Evolutionary conservation across 2,113 vertebrate genomes (phyloP), one percentile per base, ranked within the genome.

Genomic region (Poeciliopsis turrubarensis): DNA sequence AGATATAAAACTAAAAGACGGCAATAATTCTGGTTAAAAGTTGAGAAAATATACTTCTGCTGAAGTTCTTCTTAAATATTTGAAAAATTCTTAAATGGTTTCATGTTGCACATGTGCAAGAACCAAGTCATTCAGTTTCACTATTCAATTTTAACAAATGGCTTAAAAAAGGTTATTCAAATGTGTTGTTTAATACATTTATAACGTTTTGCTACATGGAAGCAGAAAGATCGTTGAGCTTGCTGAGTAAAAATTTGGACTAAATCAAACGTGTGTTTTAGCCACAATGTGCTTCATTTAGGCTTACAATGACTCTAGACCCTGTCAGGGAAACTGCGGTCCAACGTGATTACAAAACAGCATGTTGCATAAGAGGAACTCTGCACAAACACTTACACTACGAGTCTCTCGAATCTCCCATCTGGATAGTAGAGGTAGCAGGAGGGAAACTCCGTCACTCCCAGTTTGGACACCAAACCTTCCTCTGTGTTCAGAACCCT

Each of bases 361-460:
- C 51, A 11, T 25, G 51, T 57, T 57, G 51, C 17, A 6, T 9
- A 57, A 57, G 25, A 57, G 51, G 51, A 57, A 54, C 14, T 14
- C 39, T 14, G 6, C 15, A 7, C 2, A 44, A 25, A 25, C 12
- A 69, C 97, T 97, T 91, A 99, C 98, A 96, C 95, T 0, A 85
- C 84, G 29, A 99, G 90, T 86, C 90, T 91, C 75, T 79, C 92
- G 76, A 86, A 88, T 57, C 94, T 96, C 70, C 95, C 95, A 0
- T 94, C 93, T 64, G 93, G 90, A 73, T 90, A 83, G 8, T 97
- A 91, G 41, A 99, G 89, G 87, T 96, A 96, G 65, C 92, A 96
- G 0, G 98, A 96, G 0, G 98, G 98, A 88, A 97, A 97, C 25
- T 93, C 77, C 0, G 95, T 95, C 86, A 98, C 95, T 0, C 85